Base-by-base conservation (phyloP, 2,797 vertebrate species). In the Enteromius paludinosus region DNA sequence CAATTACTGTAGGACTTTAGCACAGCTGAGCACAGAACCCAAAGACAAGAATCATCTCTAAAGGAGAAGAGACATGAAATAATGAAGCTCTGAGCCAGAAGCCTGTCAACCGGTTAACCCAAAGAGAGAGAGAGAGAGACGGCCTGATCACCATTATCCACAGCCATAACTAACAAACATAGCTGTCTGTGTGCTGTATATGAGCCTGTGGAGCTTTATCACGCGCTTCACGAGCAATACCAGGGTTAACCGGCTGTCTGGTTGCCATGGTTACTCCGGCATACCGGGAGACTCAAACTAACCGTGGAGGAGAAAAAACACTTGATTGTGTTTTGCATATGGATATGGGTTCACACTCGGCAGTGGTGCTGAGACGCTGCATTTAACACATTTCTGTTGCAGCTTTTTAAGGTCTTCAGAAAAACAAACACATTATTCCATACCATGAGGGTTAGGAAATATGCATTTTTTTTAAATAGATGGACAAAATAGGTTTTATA, bases 251-350 rank as follows among this genome's bases (percentile, higher is more conserved):
- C 17, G 6, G n/a, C 25, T 14, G 70, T 79, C 41, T 79, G 82
- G 82, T 86, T 87, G 79, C 82, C 79, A 86, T 79, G 84, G 84
- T 83, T 83, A 45, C 84, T 3, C 43, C 5, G 1, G 2, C n/a
- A 73, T 45, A 85, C 73, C 15, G 33, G 74, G 74, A 77, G 77
- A 77, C 59, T 65, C 52, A 69, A 79, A 78, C 71, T 64, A 78
- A 82, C 70, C 70, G 14, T 43, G 25, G 15, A 30, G 25, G 14
- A 9, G 30, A 38, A 65, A 73, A 25, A 17, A 23, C 23, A 10
- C 14, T 33, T 64, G 43, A 49, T 85, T 83, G 59, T 83, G 33
- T 76, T 68, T 56, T 30, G 56, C 61, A 76, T 75, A 70, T 59
- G 74, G 38, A 76, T 75, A 47, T 30, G 30, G 30, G 10, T 61